phyloP scores from a whole-genome alignment of 2,113 vertebrate species.

The Gracilinanus agilis region DNA sequence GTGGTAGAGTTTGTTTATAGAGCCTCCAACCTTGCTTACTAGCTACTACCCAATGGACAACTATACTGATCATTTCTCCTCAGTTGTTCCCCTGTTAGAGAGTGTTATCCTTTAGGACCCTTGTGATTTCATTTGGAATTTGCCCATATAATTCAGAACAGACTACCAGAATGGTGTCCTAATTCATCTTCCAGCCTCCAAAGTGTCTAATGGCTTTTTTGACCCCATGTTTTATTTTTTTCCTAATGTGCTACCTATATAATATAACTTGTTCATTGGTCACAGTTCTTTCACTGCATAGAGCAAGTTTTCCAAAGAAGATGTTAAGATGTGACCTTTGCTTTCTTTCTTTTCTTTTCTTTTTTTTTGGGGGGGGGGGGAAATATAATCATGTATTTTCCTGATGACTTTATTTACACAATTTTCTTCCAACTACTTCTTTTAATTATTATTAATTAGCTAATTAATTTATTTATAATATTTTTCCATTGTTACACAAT shows the following conservation, averaged over 20 bases:
- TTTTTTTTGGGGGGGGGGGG: too few species aligned
- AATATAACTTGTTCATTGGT: background rate
- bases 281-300: background rate
- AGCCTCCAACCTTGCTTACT: background rate
- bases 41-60: background rate
- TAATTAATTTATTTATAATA: too few species aligned
- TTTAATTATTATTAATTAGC: too few species aligned
- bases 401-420: too few species aligned
- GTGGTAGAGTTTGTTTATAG: background rate
- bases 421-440: too few species aligned
- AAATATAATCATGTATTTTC: too few species aligned
- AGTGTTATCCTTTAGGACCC: rapidly evolving
- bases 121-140: background rate
- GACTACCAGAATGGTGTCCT: background rate
- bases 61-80: background rate
- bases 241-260: background rate
- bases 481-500: too few species aligned
- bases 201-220: background rate
- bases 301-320: background rate
- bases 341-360: background rate
- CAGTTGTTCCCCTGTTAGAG: rapidly evolving
- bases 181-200: background rate
- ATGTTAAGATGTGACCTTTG: background rate
- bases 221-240: background rate
- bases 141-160: constrained; percentile 14